Base-by-base conservation (phyloP, 2,797 vertebrate genomes). In the Picus viridis region DNA sequence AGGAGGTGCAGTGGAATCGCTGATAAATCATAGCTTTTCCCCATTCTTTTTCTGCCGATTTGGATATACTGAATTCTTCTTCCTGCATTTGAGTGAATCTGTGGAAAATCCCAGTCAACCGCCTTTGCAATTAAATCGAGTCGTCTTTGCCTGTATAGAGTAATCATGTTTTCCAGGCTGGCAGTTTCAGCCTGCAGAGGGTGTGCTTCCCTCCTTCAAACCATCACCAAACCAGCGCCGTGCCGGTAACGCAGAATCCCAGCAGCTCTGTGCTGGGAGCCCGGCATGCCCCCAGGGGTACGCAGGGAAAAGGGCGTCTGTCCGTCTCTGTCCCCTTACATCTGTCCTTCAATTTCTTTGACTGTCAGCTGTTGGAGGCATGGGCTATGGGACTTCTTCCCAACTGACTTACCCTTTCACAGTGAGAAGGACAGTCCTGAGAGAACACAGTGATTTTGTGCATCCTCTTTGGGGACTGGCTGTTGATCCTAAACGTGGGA, bases 141-240 rank as follows among this genome's bases (percentile, higher is more conserved):
- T 62, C 29, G 27, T 54, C 29, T 61, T 19, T 27, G 30, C 74
- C 79, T 32, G 10, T 27, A 2, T 4, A 0, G 26, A 57, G 76
- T 17, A 6, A 6, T 16, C 4, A 5, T 16, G 39, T 64, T 83
- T 49, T 18, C 62, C 73, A 14, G 67, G 3, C 45, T 53, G 6
- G 2, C 16, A 1, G 24, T 43, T 53, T 53, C 84, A 54, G 85
- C 94, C 93, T 94, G 93, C 92, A 96, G 95, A 93, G 93, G 92
- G 92, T 79, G 93, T 73, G 17, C 89, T 90, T 72, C 78, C 86
- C 89, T 88, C 79, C 90, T 61, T n/a, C 90, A 45, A 72, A 49
- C 36, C 83, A 12, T 53, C 70, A 2, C 3, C 30, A 30, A 29
- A 26, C 30, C 69, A 24, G 53, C 3, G 1, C 26, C 0, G 41